phyloP scores from a whole-genome alignment of 1,140 invertebrate species.

The Drosophila tsacasi region DNA sequence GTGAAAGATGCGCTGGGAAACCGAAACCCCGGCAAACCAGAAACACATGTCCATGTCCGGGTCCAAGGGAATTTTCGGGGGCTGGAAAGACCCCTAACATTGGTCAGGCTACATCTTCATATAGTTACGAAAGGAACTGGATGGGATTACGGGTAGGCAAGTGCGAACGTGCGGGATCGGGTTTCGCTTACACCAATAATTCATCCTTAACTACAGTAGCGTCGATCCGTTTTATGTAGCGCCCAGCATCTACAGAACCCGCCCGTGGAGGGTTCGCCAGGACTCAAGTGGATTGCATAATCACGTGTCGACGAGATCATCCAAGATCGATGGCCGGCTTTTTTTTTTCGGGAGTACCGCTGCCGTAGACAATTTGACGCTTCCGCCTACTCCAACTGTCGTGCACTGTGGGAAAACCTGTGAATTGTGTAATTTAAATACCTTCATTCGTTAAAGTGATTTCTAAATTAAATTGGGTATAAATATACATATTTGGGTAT shows the following conservation, averaged over 20 bases:
- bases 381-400: conserved; percentile 54
- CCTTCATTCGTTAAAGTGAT: too few species aligned
- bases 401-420: conserved; percentile 4
- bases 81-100: background rate
- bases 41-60: conserved; percentile 43
- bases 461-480: too few species aligned
- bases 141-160: conserved; percentile 11
- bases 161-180: conserved; percentile 71
- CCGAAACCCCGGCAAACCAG: conserved; percentile 43
- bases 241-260: conserved; percentile 41
- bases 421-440: too few species aligned
- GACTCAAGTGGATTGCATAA: conserved; percentile 67
- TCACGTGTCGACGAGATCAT: conserved; percentile 57
- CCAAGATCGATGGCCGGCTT: conserved; percentile 43
- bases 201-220: conserved; percentile 78
- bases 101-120: conserved; percentile 17
- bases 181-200: conserved; percentile 77
- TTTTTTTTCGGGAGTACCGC: conserved; percentile 21
- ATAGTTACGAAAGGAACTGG: conserved; percentile 6
- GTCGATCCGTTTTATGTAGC: conserved; percentile 72
- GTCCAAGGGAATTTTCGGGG: conserved; percentile 10
- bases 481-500: too few species aligned
- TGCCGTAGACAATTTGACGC: conserved; percentile 83
- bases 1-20: conserved; percentile 43
- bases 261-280: conserved; percentile 33